phyloP scores from a whole-genome alignment of 1,140 invertebrate genomes.

The Mycetomoellerius zeteki region DNA sequence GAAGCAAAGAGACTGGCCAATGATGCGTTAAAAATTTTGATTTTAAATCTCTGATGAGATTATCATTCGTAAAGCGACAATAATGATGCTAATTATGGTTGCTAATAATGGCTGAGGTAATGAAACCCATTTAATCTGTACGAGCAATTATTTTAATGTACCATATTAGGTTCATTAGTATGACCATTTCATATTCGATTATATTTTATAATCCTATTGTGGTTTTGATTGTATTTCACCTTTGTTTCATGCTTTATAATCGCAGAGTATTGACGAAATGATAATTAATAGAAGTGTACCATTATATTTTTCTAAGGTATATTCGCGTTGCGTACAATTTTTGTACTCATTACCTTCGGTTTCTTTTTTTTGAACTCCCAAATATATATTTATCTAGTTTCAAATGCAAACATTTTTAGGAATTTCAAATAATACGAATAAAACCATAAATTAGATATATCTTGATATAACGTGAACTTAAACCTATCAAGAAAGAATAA shows the following conservation, averaged over 20 bases:
- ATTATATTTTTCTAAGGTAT: not conserved
- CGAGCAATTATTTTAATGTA: constrained; percentile 59
- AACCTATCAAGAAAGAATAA: not conserved
- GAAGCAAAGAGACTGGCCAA: not conserved
- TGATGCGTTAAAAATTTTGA: constrained; percentile 14
- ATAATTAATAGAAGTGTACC: constrained; percentile 20
- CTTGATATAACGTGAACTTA: not conserved
- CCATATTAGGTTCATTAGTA: constrained; percentile 51
- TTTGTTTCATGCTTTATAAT: constrained; percentile 33
- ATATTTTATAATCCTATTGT: constrained; percentile 50
- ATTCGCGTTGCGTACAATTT: too few species aligned
- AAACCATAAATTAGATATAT: not conserved
- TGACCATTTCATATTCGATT: constrained; percentile 39
- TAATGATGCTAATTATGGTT: constrained; percentile 39
- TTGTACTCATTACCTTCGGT: too few species aligned
- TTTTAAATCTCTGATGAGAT: not conserved
- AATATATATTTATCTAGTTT: too few species aligned
- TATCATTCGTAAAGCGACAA: not conserved
- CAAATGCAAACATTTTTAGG: too few species aligned
- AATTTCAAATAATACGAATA: too few species aligned
- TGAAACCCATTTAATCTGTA: constrained; percentile 46
- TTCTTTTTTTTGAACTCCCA: too few species aligned
- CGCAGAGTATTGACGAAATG: constrained; percentile 26
- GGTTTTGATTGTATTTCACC: constrained; percentile 42
- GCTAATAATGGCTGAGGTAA: constrained; percentile 12